phyloP scores from a whole-genome alignment of 2,113 vertebrate genomes.

The Trogon surrucura region DNA sequence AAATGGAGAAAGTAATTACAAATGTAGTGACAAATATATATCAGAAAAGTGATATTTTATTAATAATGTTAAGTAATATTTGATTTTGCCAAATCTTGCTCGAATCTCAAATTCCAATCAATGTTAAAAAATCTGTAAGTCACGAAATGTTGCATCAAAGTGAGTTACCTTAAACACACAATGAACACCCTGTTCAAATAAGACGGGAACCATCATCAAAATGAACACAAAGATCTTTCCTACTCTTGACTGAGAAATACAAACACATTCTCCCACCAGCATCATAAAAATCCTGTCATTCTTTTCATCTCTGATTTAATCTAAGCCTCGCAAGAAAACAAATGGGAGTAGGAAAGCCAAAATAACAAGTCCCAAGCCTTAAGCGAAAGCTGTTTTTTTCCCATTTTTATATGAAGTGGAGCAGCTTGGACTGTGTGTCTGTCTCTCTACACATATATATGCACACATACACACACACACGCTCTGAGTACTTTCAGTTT shows the following conservation, averaged over 20 bases:
- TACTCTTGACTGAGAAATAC: background rate
- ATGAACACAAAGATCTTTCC: background rate
- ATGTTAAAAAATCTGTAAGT: background rate
- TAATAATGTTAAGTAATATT: background rate
- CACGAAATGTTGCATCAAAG: background rate
- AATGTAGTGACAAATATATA: background rate
- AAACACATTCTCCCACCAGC: background rate
- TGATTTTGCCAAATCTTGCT: background rate
- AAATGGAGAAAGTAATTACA: background rate
- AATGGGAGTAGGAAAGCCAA: background rate
- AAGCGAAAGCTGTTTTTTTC: background rate
- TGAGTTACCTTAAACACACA: background rate
- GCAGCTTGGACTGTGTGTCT: background rate
- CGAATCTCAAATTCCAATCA: background rate
- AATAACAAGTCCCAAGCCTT: background rate
- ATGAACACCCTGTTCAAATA: background rate
- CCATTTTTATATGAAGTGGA: background rate
- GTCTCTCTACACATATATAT: accelerated
- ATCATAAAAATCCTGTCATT: background rate
- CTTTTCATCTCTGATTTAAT: background rate
- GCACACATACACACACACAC: accelerated
- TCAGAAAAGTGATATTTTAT: background rate
- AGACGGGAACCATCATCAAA: background rate
- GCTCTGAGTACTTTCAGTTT: background rate
- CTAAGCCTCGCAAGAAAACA: background rate